Percentiles rank a stretch among this genome's conserved stretches.
These are phyloP conservation scores for Limosa lapponica DNA, from an alignment of 2,797 vertebrate species.

Conservation along the genomic window DNA sequence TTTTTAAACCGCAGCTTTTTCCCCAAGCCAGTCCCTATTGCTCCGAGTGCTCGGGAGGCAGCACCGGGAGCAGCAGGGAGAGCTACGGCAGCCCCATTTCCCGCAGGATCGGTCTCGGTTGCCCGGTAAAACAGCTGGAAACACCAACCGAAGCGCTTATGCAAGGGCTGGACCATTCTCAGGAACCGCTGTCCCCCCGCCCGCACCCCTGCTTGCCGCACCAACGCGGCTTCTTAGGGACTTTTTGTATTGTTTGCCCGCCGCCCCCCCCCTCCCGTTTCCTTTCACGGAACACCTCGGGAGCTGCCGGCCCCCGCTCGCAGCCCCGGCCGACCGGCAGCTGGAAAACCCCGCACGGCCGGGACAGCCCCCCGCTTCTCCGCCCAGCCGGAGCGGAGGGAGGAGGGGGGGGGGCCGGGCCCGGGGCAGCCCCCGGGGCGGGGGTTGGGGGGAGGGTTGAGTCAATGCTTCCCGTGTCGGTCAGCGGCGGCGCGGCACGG, in stretches of 20 bases:
- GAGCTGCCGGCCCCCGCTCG: background rate
- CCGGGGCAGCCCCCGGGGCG: too few relatives aligned
- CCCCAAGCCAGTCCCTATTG: background rate
- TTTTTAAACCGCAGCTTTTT: background rate
- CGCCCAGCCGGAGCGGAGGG: too few relatives aligned
- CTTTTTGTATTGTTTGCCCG: background rate
- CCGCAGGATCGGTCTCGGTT: background rate
- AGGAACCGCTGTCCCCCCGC: background rate
- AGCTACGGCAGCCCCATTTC: background rate
- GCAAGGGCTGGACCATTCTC: fast-evolving
- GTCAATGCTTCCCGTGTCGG: background rate
- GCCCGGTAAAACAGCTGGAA: background rate
- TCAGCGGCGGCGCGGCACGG: background rate
- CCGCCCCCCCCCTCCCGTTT: background rate
- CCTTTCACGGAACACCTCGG: background rate
- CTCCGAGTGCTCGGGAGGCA: background rate
- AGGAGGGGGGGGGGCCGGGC: too few relatives aligned
- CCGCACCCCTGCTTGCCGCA: background rate
- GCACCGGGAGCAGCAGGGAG: background rate
- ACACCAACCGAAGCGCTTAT: fast-evolving
- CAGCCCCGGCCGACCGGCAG: background rate
- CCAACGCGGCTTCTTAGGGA: fast-evolving
- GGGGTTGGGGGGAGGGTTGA: background rate
- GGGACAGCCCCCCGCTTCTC: background rate
- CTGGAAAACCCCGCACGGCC: background rate